These are phyloP conservation scores for Lasioglossum marginatum DNA, from an alignment of 2,888 invertebrate genomes.

Conservation along the genomic window DNA sequence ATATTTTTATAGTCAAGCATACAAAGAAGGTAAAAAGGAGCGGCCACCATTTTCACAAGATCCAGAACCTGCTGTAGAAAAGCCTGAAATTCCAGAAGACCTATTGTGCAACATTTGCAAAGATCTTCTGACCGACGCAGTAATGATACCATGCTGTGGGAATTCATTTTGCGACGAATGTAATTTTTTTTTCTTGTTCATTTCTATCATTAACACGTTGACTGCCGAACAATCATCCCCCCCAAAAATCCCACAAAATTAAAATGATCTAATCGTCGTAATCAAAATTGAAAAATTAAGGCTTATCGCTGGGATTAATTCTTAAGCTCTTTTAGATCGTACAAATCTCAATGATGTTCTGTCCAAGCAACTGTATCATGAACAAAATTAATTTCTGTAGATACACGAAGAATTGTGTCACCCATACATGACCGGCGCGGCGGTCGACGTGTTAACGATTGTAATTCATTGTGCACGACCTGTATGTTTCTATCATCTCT, in stretches of 20 bases:
- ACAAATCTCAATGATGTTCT: neutral
- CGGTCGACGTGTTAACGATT: neutral
- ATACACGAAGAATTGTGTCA: neutral
- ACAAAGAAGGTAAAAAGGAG: slow-evolving; percentile 90
- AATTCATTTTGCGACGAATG: slow-evolving; percentile 99
- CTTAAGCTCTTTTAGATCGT: neutral
- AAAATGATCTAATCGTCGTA: neutral
- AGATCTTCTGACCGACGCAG: slow-evolving; percentile 96
- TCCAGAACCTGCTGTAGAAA: slow-evolving; percentile 85
- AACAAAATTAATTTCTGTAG: neutral
- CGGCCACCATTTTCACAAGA: slow-evolving; percentile 88
- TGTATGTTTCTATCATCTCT: slow-evolving; percentile 31
- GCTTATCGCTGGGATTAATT: neutral
- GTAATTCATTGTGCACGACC: neutral
- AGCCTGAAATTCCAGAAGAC: slow-evolving; percentile 94
- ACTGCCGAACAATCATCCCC: neutral
- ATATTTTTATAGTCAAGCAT: slow-evolving; percentile 88
- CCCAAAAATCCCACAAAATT: neutral
- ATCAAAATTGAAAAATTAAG: neutral
- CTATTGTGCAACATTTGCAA: slow-evolving; percentile 96
- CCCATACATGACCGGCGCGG: neutral
- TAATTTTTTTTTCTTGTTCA: slow-evolving; percentile 84
- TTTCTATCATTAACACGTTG: slow-evolving; percentile 34
- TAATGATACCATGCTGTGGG: slow-evolving; percentile 99
- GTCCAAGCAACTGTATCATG: neutral